A percentile compares a stretch with the other conserved stretches of the same genome.
phyloP scores from a whole-genome alignment of 2,888 invertebrate genomes.

The Mesochorus sp. region DNA sequence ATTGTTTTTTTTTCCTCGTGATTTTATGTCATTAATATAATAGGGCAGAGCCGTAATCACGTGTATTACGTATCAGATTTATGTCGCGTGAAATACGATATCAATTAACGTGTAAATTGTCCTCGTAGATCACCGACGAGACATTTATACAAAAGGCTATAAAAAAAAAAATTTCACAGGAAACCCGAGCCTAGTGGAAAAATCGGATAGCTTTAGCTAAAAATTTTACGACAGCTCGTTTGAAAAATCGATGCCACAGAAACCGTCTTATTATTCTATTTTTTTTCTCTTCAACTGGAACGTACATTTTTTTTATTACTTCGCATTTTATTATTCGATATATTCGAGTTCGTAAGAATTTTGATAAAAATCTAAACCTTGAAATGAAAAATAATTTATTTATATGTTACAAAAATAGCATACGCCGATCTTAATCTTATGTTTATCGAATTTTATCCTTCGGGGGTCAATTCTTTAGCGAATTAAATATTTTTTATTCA shows the following conservation, averaged over 20 bases:
- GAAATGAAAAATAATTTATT: too few species aligned
- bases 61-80: slow-evolving; percentile 34
- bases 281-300: too few species aligned
- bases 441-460: too few species aligned
- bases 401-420: too few species aligned
- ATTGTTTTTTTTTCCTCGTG: slow-evolving; percentile 5
- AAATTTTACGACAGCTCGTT: too few species aligned
- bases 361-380: too few species aligned
- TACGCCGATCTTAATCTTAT: too few species aligned
- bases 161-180: background rate
- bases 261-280: too few species aligned
- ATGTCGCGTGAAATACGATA: slow-evolving; percentile 18
- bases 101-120: slow-evolving; percentile 18
- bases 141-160: background rate
- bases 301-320: background rate
- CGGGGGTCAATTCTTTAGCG: too few species aligned
- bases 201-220: background rate
- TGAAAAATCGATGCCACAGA: too few species aligned
- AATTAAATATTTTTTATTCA: background rate
- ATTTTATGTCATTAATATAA: slow-evolving; percentile 39
- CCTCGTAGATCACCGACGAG: slow-evolving; percentile 7
- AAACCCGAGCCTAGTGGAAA: background rate
- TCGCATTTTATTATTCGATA: too few species aligned
- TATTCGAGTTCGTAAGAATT: too few species aligned
- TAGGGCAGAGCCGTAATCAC: slow-evolving; percentile 39